These are phyloP conservation scores for Rhodophaea formosa DNA, from an alignment of 2,888 invertebrate genomes.

Conservation along the genomic window DNA sequence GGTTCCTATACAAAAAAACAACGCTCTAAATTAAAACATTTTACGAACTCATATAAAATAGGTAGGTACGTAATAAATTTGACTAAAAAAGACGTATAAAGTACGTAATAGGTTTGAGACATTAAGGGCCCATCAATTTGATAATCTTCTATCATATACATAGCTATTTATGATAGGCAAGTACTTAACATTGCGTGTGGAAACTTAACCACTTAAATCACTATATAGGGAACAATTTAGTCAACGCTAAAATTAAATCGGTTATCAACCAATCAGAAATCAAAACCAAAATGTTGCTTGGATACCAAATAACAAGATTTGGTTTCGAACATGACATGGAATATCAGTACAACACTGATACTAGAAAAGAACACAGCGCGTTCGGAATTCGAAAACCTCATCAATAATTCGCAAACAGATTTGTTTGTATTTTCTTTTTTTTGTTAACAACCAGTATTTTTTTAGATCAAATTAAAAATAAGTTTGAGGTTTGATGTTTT, in stretches of 20 bases:
- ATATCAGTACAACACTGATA: constrained; percentile 37
- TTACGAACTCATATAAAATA: too few relatives aligned
- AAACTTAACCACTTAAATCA: not conserved
- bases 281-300: constrained; percentile 39
- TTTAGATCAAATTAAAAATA: not conserved
- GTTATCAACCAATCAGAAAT: not conserved
- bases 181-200: not conserved
- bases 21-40: not conserved
- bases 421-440: constrained; percentile 19
- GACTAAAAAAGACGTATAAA: not conserved
- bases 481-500: not conserved
- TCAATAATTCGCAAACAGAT: constrained; percentile 14
- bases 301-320: constrained; percentile 65
- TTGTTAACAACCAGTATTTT: constrained; percentile 20
- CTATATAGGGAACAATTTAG: constrained; percentile 1
- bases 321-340: constrained; percentile 28
- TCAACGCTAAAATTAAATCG: not conserved
- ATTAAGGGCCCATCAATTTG: not conserved
- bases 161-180: not conserved
- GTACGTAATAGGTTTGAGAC: not conserved
- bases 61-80: too few relatives aligned
- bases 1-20: too few relatives aligned
- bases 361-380: constrained; percentile 41
- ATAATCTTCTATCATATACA: constrained; percentile 3
- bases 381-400: constrained; percentile 32